phyloP scores from a whole-genome alignment of 2,113 vertebrate genomes.

The Heterocephalus glaber region DNA sequence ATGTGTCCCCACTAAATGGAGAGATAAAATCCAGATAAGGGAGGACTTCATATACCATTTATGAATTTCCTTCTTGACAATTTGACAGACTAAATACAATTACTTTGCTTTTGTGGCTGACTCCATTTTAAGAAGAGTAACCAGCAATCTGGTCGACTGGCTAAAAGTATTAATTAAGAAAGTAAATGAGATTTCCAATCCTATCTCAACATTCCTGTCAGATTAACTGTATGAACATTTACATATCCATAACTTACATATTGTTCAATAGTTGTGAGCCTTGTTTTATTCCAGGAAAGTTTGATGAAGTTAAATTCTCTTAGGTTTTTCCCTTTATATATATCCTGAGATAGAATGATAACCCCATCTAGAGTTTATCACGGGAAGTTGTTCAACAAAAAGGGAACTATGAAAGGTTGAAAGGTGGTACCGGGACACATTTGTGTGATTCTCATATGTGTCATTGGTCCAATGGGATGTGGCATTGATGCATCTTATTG shows the following conservation, averaged over 20 bases:
- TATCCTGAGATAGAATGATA: slow-evolving; percentile 73
- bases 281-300: slow-evolving; percentile 49
- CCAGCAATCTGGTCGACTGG: slow-evolving; percentile 23
- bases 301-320: neutral
- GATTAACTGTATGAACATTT: neutral
- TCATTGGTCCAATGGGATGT: neutral
- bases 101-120: neutral
- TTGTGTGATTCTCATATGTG: neutral
- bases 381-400: slow-evolving; percentile 76
- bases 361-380: slow-evolving; percentile 83
- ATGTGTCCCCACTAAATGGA: neutral
- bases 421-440: neutral
- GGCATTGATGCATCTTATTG: neutral
- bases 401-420: neutral
- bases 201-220: neutral
- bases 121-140: slow-evolving; percentile 11
- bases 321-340: slow-evolving; percentile 48
- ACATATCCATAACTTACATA: neutral
- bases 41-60: slow-evolving; percentile 10
- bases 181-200: slow-evolving; percentile 35
- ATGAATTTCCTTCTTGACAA: slow-evolving; percentile 50
- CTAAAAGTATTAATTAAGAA: slow-evolving; percentile 18
- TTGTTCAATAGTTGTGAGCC: neutral
- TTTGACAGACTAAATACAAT: slow-evolving; percentile 63
- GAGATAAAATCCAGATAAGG: slow-evolving; percentile 3